Base-by-base conservation (phyloP, 1,140 invertebrate genomes). In the Bombus waltoni region DNA sequence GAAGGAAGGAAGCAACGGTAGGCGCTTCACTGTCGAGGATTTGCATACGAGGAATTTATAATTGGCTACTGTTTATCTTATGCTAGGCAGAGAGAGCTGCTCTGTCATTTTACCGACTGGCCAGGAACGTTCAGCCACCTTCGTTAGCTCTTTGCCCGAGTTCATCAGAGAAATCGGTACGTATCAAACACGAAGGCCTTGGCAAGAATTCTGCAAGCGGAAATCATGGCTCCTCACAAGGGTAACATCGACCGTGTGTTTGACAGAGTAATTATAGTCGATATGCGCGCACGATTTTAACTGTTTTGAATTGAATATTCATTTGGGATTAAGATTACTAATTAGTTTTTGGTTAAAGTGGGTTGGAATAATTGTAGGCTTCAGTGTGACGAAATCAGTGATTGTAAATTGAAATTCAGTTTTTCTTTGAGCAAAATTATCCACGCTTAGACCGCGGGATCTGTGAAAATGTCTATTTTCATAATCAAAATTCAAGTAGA, bases 41-140 rank as follows among this genome's bases (percentile, higher is more conserved):
- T 92, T 90, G 79, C 91, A 90, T 91, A 82, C 82, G 84, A 86
- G 87, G 87, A 92, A 92, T 90, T 91, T 90, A 88, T 91, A 90
- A 91, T 92, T 91, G 90, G 85, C 75, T 71, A 74, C 80, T 91
- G 80, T 91, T 91, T 91, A 91, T 91, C 90, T 91, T 91, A 90
- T 87, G 47, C 78, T 5, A 47, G 57, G 59, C 62, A 62, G 77
- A 89, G 44, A 76, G 62, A 59, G n/a, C 13, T n/a, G n/a, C 6
- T 32, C 62, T 57, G 66, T 42, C 75, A 84, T 76, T 86, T 74
- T 81, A 77, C 18, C 13, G 42, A 62, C 59, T 68, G 71, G 71
- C 66, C 75, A 38, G 76, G 72, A 76, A 32, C 73, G 77, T 59
- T 57, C 53, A 53, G 25, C 13, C 65, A 65, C 44, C 40, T 89